A percentile compares a stretch with the other conserved stretches of the same genome.
Conservation (phyloP, 2,797 vertebrate genomes). For the Eulemur mongoz region DNA sequence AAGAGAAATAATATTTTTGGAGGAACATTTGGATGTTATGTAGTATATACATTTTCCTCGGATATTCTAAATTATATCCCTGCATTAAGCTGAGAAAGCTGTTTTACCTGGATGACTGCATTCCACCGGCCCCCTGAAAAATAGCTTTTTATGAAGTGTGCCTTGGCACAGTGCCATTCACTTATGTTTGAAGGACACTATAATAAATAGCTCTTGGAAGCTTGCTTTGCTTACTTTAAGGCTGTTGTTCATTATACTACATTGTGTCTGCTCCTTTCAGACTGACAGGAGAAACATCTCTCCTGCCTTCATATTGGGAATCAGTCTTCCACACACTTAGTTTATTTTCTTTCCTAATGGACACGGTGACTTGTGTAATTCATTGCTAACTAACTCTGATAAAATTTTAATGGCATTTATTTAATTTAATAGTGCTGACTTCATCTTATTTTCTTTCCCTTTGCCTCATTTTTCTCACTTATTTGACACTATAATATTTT, state of each 20-base stretch:
- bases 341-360: conserved; percentile 44
- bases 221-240: conserved; percentile 18
- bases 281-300: not conserved
- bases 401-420: not conserved
- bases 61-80: conserved; percentile 11
- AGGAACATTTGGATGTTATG: not conserved
- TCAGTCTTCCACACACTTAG: not conserved
- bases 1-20: not conserved
- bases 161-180: not conserved
- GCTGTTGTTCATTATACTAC: not conserved
- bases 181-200: not conserved
- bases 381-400: conserved; percentile 29
- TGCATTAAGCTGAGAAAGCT: not conserved
- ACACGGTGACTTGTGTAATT: not conserved
- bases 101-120: not conserved
- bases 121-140: not conserved
- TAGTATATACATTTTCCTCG: not conserved
- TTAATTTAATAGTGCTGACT: not conserved
- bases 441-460: not conserved
- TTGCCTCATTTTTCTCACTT: not conserved
- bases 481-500: not conserved
- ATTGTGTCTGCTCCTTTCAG: not conserved
- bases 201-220: conserved; percentile 27
- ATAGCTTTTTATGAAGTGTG: not conserved
- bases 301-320: not conserved